Evolutionary conservation across 2,888 invertebrate genomes (phyloP), one percentile per base, ranked within the genome.

Genomic region (Scrobipalpa costella): DNA sequence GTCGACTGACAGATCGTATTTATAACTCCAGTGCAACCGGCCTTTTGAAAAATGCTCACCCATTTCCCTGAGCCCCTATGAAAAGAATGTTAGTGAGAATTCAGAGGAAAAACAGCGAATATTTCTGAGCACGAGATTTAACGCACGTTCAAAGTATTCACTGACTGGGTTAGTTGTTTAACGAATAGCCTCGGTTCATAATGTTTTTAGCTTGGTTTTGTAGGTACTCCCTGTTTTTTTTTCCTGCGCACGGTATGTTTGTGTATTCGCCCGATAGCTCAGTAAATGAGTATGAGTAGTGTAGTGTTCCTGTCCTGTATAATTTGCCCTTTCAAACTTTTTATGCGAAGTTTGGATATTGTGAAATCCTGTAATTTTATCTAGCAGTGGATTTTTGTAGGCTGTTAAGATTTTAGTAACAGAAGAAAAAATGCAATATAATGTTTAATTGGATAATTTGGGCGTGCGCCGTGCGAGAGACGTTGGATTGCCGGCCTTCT

Each of bases 1-100:
- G 76, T 72, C 81, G 83, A 83, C 82, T 83, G 85, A 84, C 84
- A 83, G 81, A 76, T 73, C 76, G 78, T 83, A 85, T 86, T 84
- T 85, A 84, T 83, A 83, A 78, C 75, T 75, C 71, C 75, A 75
- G 73, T 79, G 77, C 77, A 78, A 72, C 69, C 69, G 66, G 67
- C 66, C 67, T 67, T 67, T 68, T 68, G 62, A 65, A 67, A 64
- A 67, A 69, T 63, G 65, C 65, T 61, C 34, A 15, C 49, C 19
- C 49, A 34, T 60, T 60, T 60, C 34, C 47, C 34, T 21, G 49
- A 49, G 38, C 19, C 33, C 21, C 40, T 34, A 33, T 49, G 49
- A 49, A 60, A 60, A 49, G 27, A 60, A 60, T 60, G 60, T 49
- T 49, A 49, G n/a, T 7, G 33, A 27, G 38, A 34, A 60, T 27